Conservation (phyloP, 2,797 vertebrate genomes). For the Silurus aristotelis region DNA sequence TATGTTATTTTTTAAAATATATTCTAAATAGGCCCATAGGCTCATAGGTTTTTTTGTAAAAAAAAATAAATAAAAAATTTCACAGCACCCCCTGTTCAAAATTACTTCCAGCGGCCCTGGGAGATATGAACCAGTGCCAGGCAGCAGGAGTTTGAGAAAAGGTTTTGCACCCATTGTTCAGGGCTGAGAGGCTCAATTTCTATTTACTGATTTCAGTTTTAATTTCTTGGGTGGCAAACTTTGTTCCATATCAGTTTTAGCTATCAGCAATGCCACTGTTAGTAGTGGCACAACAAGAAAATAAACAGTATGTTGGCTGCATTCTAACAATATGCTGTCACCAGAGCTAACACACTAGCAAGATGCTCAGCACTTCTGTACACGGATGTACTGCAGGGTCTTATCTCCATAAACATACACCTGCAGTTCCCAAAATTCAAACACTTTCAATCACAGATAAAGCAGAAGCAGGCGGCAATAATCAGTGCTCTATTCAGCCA, state of each 20-base stretch:
- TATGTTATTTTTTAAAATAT: no score
- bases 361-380: constrained; percentile 15
- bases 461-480: constrained; percentile 21
- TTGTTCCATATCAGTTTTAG: neutral
- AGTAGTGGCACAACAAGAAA: constrained; percentile 4
- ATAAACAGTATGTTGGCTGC: neutral
- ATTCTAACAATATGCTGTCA: neutral
- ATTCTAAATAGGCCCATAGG: no score
- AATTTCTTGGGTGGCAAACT: neutral
- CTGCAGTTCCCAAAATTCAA: constrained; percentile 13
- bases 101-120: no score
- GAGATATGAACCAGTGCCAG: neutral
- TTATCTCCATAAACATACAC: constrained; percentile 66
- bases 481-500: constrained; percentile 31
- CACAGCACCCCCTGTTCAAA: no score
- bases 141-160: neutral
- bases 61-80: no score
- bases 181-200: neutral
- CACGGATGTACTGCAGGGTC: neutral
- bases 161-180: neutral
- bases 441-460: constrained; percentile 40
- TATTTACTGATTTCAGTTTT: constrained; percentile 1
- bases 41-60: no score
- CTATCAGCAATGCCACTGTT: neutral
- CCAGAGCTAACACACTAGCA: neutral